Percentiles rank a stretch among this genome's conserved stretches.
phyloP scores from a whole-genome alignment of 2,113 vertebrate species.

The Sinocyclocheilus maitianheensis region DNA sequence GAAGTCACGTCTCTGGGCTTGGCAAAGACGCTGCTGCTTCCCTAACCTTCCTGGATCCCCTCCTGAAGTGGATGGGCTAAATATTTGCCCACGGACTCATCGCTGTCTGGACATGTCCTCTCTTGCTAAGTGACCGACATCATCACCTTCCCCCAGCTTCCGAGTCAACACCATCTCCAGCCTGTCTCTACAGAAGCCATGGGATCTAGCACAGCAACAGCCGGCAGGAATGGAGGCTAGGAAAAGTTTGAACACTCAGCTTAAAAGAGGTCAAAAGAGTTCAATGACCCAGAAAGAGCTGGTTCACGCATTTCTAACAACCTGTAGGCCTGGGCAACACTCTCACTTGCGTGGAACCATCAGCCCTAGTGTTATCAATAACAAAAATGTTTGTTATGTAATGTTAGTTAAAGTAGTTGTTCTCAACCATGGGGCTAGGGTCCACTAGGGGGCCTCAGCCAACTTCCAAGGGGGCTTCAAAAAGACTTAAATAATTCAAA shows the following conservation, averaged over 20 bases:
- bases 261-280: slow-evolving; percentile 68
- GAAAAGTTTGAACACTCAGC: slow-evolving; percentile 66
- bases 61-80: slow-evolving; percentile 72
- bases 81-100: slow-evolving; percentile 76
- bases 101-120: slow-evolving; percentile 70
- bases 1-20: slow-evolving; percentile 60
- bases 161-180: slow-evolving; percentile 54
- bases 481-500: not conserved
- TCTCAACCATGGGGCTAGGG: not conserved
- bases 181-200: slow-evolving; percentile 57
- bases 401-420: not conserved
- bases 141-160: not conserved
- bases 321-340: slow-evolving; percentile 60
- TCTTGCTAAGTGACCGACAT: slow-evolving; percentile 52
- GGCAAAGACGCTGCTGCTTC: slow-evolving; percentile 44
- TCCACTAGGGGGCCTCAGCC: not conserved
- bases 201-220: slow-evolving; percentile 65
- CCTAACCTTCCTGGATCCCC: slow-evolving; percentile 53
- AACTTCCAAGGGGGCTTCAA: not conserved
- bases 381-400: not conserved
- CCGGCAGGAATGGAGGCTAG: slow-evolving; percentile 62
- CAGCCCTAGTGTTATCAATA: not conserved
- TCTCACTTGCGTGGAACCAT: not conserved
- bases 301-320: slow-evolving; percentile 58
- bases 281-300: slow-evolving; percentile 71